Evolutionary conservation across 2,797 vertebrate genomes (phyloP), one percentile per base, ranked within the genome.

Genomic region (Protonibea diacanthus): DNA sequence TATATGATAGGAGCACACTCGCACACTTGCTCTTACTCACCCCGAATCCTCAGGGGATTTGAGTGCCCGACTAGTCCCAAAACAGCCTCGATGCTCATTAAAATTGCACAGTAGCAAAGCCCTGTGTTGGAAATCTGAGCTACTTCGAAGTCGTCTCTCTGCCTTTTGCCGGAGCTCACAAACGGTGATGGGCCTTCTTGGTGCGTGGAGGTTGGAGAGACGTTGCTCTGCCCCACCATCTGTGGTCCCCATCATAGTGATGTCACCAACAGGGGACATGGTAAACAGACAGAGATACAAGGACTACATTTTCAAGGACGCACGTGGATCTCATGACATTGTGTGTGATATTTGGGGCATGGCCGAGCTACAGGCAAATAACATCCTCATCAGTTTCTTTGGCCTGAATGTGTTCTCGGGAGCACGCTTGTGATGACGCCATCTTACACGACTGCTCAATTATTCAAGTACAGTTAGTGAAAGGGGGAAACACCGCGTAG

Each of bases 281-380:
- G 75, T 78, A 71, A 89, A 72, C 38, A 91, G 82, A 84, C 76
- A 40, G 76, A 80, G 47, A 68, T 58, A 69, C 61, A 3, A 40
- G 78, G 78, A 84, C 80, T 61, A 68, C 44, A 53, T 80, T 83
- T 81, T 93, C 92, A 93, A 94, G 93, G 94, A 88, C 92, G 71
- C 92, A 90, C 86, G 80, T 93, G 91, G 73, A 52, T 77, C 88
- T 88, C 77, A 23, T 89, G 89, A 91, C 90, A 87, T 87, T 90
- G 90, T 85, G 83, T 77, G 85, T 57, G 81, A 90, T 88, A 93
- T 94, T 91, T 92, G 88, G 92, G 89, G 77, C 91, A 88, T 13
- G 2, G 81, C 27, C 62, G 47, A 75, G 88, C 91, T 90, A 87
- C 83, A 65, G 91, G 89, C 88, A 76, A 84, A 87, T 72, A 85